These are phyloP conservation scores for Rhyacophila brunnea DNA, from an alignment of 1,140 invertebrate genomes.

Conservation along the genomic window DNA sequence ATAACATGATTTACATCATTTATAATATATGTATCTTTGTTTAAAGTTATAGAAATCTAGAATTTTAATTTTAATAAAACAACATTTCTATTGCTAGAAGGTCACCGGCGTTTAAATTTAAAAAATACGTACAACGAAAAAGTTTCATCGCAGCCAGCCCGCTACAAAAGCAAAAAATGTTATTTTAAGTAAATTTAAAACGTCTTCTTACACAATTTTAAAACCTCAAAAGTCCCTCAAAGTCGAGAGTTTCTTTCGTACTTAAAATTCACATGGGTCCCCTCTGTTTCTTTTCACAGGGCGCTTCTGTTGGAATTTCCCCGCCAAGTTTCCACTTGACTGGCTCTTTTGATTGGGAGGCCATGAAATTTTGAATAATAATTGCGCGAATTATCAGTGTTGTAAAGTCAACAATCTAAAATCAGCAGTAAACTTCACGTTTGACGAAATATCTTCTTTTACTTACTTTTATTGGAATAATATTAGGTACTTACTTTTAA, in stretches of 20 bases:
- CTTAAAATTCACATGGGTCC: slow-evolving; percentile 2
- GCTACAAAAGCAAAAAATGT: slow-evolving; percentile 1
- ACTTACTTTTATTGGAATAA: too few relatives aligned
- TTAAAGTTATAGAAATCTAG: too few relatives aligned
- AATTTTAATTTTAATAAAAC: too few relatives aligned
- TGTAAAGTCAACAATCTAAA: slow-evolving; percentile 24
- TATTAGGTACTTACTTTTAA: too few relatives aligned
- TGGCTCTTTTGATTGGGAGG: slow-evolving; percentile 25
- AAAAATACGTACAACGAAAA: too few relatives aligned
- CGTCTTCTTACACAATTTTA: not conserved
- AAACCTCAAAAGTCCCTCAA: not conserved
- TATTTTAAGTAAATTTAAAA: slow-evolving; percentile 7
- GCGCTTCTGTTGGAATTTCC: not conserved
- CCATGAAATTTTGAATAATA: slow-evolving; percentile 31
- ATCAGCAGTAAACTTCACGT: not conserved
- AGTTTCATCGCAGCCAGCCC: too few relatives aligned
- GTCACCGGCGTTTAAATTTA: too few relatives aligned
- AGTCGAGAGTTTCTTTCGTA: not conserved
- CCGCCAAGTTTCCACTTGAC: slow-evolving; percentile 7
- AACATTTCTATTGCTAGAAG: too few relatives aligned
- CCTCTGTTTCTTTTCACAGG: not conserved
- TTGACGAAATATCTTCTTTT: too few relatives aligned
- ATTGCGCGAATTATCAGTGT: slow-evolving; percentile 25
- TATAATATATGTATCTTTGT: too few relatives aligned
- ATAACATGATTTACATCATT: too few relatives aligned